Evolutionary conservation across 2,888 invertebrate genomes (phyloP), one percentile per base, ranked within the genome.

Genomic region (Nycteola revayana): DNA sequence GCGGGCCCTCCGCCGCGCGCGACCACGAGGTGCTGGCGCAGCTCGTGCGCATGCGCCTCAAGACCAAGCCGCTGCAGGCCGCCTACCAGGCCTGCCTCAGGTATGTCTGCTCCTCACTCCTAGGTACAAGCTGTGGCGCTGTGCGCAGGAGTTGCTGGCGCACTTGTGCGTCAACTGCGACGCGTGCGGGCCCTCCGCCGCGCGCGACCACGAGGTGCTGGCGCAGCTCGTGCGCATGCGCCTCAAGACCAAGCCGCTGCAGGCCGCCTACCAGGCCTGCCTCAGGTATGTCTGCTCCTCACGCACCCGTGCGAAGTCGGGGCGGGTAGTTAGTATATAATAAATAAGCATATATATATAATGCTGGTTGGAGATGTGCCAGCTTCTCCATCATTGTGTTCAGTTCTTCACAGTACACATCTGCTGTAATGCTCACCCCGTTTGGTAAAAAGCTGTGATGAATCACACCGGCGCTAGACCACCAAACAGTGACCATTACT

Each of bases 221-320:
- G 93, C 94, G 14, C 94, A 94, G 60, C 88, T 99, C 11, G 94
- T 96, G 2, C 95, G 97, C 78, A 94, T 99, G 89, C 87, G 98
- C 27, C 89, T 98, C 46, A 99, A 99, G 86, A 97, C 96, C 18
- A 98, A 98, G 78, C 96, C 96, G 1, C 91, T 98, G 49, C 94
- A 97, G 41, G 95, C 94, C 66, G 94, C 96, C 41, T 98, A 96
- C 75, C 92, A 97, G 68, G 91, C 93, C 23, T 96, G 97, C 54
- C 92, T 98, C 30, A 90, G 90, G 92, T 90, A 39, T n/a, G n/a
- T n/a, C n/a, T n/a, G n/a, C n/a, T n/a, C n/a, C n/a, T n/a, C n/a
- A n/a, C n/a, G n/a, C n/a, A n/a, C n/a, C n/a, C n/a, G n/a, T n/a
- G n/a, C 41, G n/a, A 99, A 98, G 90, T 84, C 98, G 32, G 95